Base-by-base conservation (phyloP, 1,140 invertebrate species). In the Anthonomus grandis region DNA sequence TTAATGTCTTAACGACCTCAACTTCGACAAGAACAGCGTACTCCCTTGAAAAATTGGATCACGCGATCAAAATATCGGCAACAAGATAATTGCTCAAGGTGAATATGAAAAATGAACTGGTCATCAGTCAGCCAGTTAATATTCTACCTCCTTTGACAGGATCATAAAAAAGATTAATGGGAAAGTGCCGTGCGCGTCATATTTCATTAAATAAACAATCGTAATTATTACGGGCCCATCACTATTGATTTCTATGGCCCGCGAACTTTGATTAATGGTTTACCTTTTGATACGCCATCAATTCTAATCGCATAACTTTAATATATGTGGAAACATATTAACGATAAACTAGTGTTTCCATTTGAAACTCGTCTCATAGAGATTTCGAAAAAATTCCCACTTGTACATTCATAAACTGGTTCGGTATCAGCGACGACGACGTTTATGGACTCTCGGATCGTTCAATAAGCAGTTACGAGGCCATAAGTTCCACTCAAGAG, bases 391-490 rank as follows among this genome's bases (percentile, higher is more conserved):
- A 52, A 52, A 2, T 4, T 42, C 50, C 50, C 39, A 9, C 17
- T 39, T 52, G 37, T 44, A 44, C 51, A 44, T 45, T 27, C 41
- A 36, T 54, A 45, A 45, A 54, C 6, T 23, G 37, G 15, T 18
- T n/a, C 25, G 18, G 10, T 54, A 36, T 45, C 51, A 25, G 24
- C 19, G n/a, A 18, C 15, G 39, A n/a, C 51, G 51, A 53, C 51
- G 22, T 55, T 55, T 55, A 55, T 39, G 31, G 44, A 55, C 52
- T 47, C 44, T 38, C 52, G 18, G 21, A 55, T 47, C 52, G 52
- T 55, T 55, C 52, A 55, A 55, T 55, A 55, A 55, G 52, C 52
- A 55, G 52, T 55, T 55, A 55, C 27, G 34, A 23, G 17, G 19
- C 42, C 52, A 55, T 55, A 55, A 55, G 27, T 55, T 47, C 42